A percentile compares a stretch with the other conserved stretches of the same genome.
phyloP scores from a whole-genome alignment of 2,888 invertebrate genomes.

The Thera obeliscata region DNA sequence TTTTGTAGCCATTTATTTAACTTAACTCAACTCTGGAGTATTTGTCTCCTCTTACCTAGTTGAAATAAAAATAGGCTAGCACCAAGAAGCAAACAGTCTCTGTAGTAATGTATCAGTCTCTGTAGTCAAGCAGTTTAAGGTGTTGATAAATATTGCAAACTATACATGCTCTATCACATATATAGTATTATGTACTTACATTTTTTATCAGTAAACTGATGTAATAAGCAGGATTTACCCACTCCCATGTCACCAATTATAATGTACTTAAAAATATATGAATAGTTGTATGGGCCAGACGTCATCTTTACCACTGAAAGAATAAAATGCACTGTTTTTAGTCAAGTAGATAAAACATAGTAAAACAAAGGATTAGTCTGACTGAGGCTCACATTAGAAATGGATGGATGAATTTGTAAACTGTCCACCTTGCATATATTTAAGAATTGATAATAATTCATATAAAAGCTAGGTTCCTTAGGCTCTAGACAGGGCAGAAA shows the following conservation, averaged over 20 bases:
- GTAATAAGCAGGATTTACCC: slow-evolving; percentile 99
- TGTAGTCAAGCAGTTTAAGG: too few relatives aligned
- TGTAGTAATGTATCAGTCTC: too few relatives aligned
- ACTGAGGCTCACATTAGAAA: slow-evolving; percentile 9
- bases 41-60: too few relatives aligned
- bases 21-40: too few relatives aligned
- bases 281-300: slow-evolving; percentile 99
- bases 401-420: not conserved
- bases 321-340: slow-evolving; percentile 12
- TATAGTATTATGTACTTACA: slow-evolving; percentile 90
- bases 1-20: too few relatives aligned
- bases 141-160: too few relatives aligned
- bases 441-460: not conserved
- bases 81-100: too few relatives aligned
- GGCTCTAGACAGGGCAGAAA: slow-evolving; percentile 3
- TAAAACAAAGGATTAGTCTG: slow-evolving; percentile 29
- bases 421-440: not conserved
- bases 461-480: not conserved
- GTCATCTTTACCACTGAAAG: slow-evolving; percentile 87
- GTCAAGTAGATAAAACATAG: not conserved
- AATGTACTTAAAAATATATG: slow-evolving; percentile 99
- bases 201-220: slow-evolving; percentile 99
- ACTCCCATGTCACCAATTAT: slow-evolving; percentile 99
- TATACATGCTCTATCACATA: too few relatives aligned
- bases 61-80: too few relatives aligned